Evolutionary conservation across 53 echinoderm and acorn worm genomes (phyloP).

Genomic region (Crossaster papposus): DNA sequence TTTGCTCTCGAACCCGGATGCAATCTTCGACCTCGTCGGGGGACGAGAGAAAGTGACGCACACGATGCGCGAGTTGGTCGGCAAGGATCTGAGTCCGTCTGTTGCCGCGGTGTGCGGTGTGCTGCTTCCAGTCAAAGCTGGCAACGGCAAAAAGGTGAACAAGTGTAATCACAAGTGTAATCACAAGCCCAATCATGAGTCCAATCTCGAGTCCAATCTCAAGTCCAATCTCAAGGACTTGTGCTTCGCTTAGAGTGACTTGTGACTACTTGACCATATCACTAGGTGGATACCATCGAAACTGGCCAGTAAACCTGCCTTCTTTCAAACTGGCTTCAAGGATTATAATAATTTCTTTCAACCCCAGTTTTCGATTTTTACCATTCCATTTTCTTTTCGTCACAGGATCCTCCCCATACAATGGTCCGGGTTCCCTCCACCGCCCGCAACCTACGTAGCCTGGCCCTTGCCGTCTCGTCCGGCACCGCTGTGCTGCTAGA

Average conservation of each 20-base stretch:
- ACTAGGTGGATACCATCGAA: too few species aligned
- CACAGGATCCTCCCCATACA: not conserved
- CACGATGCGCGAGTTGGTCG: slow-evolving; percentile 40
- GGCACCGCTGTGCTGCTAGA: slow-evolving; percentile 82
- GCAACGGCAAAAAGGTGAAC: slow-evolving; percentile 22
- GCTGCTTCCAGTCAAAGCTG: slow-evolving; percentile 55
- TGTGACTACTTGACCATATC: not conserved
- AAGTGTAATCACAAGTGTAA: not conserved
- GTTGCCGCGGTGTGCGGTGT: slow-evolving; percentile 85
- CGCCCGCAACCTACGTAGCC: slow-evolving; percentile 71
- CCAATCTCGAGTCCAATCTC: too few species aligned
- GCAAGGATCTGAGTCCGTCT: slow-evolving; percentile 60
- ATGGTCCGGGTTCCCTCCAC: slow-evolving; percentile 86
- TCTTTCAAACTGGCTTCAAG: too few species aligned
- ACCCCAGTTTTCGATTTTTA: not conserved
- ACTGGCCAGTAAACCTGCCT: too few species aligned
- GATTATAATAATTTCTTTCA: not conserved
- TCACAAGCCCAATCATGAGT: too few species aligned
- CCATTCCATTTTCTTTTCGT: too few species aligned
- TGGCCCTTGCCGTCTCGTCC: slow-evolving; percentile 83
- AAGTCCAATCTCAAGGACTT: too few species aligned
- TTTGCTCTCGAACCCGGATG: not conserved
- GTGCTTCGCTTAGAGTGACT: not conserved
- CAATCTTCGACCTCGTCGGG: slow-evolving; percentile 32
- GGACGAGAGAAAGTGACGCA: slow-evolving; percentile 24